Evolutionary conservation across 2,888 invertebrate species (phyloP).

Genomic region (Catocala nupta): DNA sequence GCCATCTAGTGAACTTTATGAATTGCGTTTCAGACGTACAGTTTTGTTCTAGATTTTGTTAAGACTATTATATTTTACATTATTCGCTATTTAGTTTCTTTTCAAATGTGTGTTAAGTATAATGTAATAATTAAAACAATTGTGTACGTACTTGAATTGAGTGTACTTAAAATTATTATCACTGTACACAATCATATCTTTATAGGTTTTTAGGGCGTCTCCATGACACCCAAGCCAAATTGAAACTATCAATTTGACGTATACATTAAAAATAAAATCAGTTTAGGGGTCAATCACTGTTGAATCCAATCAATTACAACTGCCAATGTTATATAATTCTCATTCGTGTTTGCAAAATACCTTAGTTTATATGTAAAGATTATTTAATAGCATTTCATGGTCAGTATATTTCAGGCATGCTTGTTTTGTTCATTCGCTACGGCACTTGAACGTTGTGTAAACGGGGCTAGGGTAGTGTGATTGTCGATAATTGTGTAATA

Average conservation of each 20-base stretch:
- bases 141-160: conserved; percentile 5
- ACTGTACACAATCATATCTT: neutral
- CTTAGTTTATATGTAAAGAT: conserved; percentile 20
- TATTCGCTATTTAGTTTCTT: neutral
- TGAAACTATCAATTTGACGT: neutral
- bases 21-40: no score
- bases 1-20: no score
- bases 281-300: conserved; percentile 11
- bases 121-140: neutral
- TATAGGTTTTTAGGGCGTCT: conserved; percentile 1
- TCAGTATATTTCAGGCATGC: conserved; percentile 29
- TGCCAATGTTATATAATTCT: conserved; percentile 40
- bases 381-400: conserved; percentile 51
- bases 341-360: conserved; percentile 37
- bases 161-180: conserved; percentile 6
- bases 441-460: conserved; percentile 34
- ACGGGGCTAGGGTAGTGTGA: conserved; percentile 33
- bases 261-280: conserved; percentile 8
- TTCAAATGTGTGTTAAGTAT: conserved; percentile 13
- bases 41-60: no score
- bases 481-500: conserved; percentile 34
- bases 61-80: no score
- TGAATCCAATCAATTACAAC: conserved; percentile 20
- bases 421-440: conserved; percentile 38
- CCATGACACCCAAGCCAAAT: conserved; percentile 5